Evolutionary conservation across 2,888 invertebrate species (phyloP).

Genomic region (Cantharis flavilabris): DNA sequence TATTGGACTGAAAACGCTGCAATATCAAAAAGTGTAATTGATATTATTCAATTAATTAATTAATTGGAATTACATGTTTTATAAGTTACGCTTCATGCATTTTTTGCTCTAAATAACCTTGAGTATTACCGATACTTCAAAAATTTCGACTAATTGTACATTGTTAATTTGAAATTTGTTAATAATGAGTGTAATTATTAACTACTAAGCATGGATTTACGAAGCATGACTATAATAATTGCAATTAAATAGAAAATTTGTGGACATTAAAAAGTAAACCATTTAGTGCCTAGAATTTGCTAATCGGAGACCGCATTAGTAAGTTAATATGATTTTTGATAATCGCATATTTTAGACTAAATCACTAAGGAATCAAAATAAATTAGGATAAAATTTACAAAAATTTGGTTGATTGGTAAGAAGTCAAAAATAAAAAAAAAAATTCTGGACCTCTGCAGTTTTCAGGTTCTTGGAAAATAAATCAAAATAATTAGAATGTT

Average conservation of each 20-base stretch:
- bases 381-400: no score
- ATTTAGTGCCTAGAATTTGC: not conserved
- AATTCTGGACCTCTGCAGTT: no score
- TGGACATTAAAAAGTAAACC: not conserved
- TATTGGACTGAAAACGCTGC: not conserved
- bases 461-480: not conserved
- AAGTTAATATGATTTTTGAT: not conserved
- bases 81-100: not conserved
- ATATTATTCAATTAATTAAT: not conserved
- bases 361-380: no score
- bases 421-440: no score
- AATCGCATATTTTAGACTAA: not conserved
- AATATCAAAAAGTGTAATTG: no score
- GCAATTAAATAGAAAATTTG: not conserved
- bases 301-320: not conserved
- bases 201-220: not conserved
- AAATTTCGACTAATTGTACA: not conserved
- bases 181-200: not conserved
- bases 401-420: no score
- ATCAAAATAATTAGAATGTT: not conserved
- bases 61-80: not conserved
- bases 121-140: not conserved
- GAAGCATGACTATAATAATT: not conserved
- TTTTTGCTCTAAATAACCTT: not conserved
- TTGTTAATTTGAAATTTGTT: not conserved